These are phyloP conservation scores for Centropyge bicolor DNA, from an alignment of 2,797 vertebrate genomes.

Conservation along the genomic window DNA sequence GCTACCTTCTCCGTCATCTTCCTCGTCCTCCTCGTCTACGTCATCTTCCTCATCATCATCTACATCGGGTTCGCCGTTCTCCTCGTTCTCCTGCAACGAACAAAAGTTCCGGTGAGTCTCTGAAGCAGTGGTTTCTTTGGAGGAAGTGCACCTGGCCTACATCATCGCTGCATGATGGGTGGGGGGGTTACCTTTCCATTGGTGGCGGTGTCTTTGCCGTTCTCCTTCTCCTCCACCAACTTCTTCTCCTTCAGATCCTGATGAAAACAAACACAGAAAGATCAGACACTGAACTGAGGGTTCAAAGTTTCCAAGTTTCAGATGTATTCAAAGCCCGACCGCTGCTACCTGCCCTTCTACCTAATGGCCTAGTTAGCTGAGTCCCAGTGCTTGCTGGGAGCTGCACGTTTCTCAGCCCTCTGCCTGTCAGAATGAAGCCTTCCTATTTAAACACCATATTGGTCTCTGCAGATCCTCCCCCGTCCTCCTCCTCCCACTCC, in stretches of 20 bases:
- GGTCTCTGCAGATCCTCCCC: conserved; percentile 68
- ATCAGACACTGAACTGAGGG: no score
- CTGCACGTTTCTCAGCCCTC: conserved; percentile 20
- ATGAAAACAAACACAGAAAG: neutral
- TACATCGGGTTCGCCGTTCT: conserved; percentile 95
- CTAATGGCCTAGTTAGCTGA: conserved; percentile 52
- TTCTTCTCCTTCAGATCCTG: conserved; percentile 97
- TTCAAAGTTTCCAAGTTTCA: no score
- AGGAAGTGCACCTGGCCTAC: no score
- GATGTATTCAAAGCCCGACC: neutral
- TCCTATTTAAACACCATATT: conserved; percentile 69
- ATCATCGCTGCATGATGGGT: no score
- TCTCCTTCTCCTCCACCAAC: conserved; percentile 94
- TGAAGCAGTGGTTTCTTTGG: no score
- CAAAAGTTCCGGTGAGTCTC: no score
- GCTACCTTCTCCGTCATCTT: conserved; percentile 93
- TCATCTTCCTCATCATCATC: conserved; percentile 95
- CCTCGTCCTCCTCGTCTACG: conserved; percentile 95
- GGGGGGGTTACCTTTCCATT: conserved; percentile 89
- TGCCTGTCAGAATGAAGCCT: conserved; percentile 32
- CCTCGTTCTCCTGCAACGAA: conserved; percentile 92
- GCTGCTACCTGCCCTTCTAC: conserved; percentile 44
- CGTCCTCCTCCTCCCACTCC: conserved; percentile 63
- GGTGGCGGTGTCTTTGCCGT: conserved; percentile 92
- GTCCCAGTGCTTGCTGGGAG: conserved; percentile 38